These are phyloP conservation scores for Melolontha melolontha DNA, from an alignment of 2,888 invertebrate genomes.

Conservation along the genomic window DNA sequence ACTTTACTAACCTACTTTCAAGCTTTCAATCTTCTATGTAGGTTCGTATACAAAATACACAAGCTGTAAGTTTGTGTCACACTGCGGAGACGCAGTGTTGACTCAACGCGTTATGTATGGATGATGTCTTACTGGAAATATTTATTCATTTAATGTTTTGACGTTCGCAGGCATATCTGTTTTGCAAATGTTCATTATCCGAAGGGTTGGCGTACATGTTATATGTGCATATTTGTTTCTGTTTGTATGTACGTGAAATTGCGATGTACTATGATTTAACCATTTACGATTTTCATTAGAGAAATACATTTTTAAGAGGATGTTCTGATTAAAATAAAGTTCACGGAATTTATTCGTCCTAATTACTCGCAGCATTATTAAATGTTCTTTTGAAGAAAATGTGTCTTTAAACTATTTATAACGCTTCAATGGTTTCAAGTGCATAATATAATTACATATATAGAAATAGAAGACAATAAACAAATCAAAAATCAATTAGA, in stretches of 20 bases:
- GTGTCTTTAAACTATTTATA: too few relatives aligned
- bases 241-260: not conserved
- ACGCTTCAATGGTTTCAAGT: too few relatives aligned
- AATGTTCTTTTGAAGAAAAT: too few relatives aligned
- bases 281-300: constrained; percentile 2
- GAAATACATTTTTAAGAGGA: not conserved
- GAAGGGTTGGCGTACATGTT: not conserved
- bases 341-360: not conserved
- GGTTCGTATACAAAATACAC: constrained; percentile 6
- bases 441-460: too few relatives aligned
- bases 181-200: constrained; percentile 8
- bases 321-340: constrained; percentile 4
- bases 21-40: not conserved
- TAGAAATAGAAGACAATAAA: too few relatives aligned
- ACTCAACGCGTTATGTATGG: constrained; percentile 13
- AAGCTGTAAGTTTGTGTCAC: not conserved
- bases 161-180: not conserved
- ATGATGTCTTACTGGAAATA: constrained; percentile 16
- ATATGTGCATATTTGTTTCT: not conserved
- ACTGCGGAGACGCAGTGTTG: not conserved
- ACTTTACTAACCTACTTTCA: constrained; percentile 2
- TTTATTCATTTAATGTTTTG: constrained; percentile 21
- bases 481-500: too few relatives aligned
- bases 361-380: too few relatives aligned
- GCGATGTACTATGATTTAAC: not conserved